These are phyloP conservation scores for Lycorma delicatula DNA, from an alignment of 1,140 invertebrate species.

Conservation along the genomic window DNA sequence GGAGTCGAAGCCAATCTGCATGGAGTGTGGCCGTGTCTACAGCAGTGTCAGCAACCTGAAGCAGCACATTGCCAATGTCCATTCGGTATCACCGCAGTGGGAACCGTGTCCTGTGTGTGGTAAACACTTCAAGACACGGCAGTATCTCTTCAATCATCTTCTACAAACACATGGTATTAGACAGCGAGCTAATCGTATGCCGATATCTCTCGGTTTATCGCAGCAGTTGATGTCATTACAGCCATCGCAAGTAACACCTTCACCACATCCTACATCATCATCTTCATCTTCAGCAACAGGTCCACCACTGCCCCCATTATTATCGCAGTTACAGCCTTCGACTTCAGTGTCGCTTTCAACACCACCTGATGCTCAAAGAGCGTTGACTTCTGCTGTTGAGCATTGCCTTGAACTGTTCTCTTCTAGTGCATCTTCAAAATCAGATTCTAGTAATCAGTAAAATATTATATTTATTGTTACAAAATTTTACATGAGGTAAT, in stretches of 20 bases:
- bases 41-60: slow-evolving; percentile 56
- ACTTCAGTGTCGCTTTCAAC: neutral
- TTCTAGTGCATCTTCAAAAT: too few relatives aligned
- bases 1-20: slow-evolving; percentile 49
- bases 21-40: slow-evolving; percentile 57
- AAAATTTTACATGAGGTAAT: too few relatives aligned
- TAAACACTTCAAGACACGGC: slow-evolving; percentile 59
- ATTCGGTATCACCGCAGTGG: slow-evolving; percentile 52
- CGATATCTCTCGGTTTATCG: slow-evolving; percentile 28
- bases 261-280: neutral
- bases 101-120: slow-evolving; percentile 53
- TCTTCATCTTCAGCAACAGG: slow-evolving; percentile 8
- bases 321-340: too few relatives aligned
- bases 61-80: slow-evolving; percentile 64
- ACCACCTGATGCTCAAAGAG: neutral
- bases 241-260: slow-evolving; percentile 1
- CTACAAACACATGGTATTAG: slow-evolving; percentile 57
- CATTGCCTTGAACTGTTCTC: slow-evolving; percentile 20
- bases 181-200: slow-evolving; percentile 38
- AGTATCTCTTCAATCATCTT: slow-evolving; percentile 60
- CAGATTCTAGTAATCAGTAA: too few relatives aligned
- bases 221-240: neutral
- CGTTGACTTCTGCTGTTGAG: slow-evolving; percentile 26
- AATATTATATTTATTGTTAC: too few relatives aligned
- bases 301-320: too few relatives aligned